Base-by-base conservation (phyloP, 2,797 vertebrate genomes). In the Lacerta viridis region DNA sequence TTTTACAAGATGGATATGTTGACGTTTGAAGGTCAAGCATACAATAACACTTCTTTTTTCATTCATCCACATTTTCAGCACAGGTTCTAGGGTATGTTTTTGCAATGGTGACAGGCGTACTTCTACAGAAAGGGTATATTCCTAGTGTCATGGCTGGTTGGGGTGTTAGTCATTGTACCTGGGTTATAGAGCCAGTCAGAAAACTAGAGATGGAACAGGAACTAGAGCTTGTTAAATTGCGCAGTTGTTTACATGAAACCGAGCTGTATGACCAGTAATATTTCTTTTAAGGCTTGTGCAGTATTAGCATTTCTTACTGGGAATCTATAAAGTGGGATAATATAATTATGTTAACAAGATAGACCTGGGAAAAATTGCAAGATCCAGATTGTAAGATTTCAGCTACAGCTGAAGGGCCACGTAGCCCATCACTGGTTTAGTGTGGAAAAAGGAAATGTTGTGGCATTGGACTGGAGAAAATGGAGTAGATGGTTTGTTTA, bases 21-120 rank as follows among this genome's bases (percentile, higher is more conserved):
- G 88, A 80, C 39, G n/a, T 90, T 92, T 93, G 92, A 92, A 94
- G 92, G 90, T 93, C 85, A 89, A 29, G 27, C 27, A 25, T 86
- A 36, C 71, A 92, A 89, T 68, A 85, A 15, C 84, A 66, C 86
- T 93, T 92, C 18, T 59, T 50, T 68, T 69, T 55, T 88, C 33
- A n/a, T 55, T n/a, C 36, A n/a, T 4, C 36, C 11, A 2, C 71
- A 3, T 39, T 29, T 72, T 89, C 5, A 7, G 50, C 23, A 7
- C 36, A 50, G 72, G 8, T 33, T 80, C 50, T 55, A 55, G 59
- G 8, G 59, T 43, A 64, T 77, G 13, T 55, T 86, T 80, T 80
- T 79, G 43, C 29, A 79, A 29, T 59, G n/a, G 23, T 50, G 20
- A 3, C 27, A 69, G 41, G 2, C 25, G 1, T 36, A 1, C 78